phyloP scores from a whole-genome alignment of 2,888 invertebrate species.

The Tenthredo scrophulariae region DNA sequence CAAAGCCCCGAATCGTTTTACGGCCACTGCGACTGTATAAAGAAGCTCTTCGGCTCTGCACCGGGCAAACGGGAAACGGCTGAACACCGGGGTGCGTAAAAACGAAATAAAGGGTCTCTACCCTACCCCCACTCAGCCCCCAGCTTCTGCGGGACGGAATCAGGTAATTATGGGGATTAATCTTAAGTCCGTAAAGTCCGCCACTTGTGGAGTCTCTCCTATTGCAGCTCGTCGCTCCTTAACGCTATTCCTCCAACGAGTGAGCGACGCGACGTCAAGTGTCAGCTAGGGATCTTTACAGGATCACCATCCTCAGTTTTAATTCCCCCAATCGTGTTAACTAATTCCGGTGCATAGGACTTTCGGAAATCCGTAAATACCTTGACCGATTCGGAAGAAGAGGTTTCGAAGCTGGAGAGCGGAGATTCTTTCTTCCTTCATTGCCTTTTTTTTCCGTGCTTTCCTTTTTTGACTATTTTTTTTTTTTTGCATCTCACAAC shows the following conservation, averaged over 20 bases:
- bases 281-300: constrained; percentile 47
- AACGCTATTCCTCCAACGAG: not conserved
- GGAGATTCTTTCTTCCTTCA: not conserved
- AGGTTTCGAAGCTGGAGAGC: not conserved
- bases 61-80: constrained; percentile 1
- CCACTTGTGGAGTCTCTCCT: constrained; percentile 74
- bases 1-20: constrained; percentile 38
- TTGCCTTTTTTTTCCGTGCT: too few relatives aligned
- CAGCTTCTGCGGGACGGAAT: constrained; percentile 56
- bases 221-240: constrained; percentile 10
- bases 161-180: constrained; percentile 77
- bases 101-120: constrained; percentile 69
- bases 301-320: not conserved
- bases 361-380: not conserved
- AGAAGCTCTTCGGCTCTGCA: constrained; percentile 35
- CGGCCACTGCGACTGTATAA: constrained; percentile 38
- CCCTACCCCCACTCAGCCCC: constrained; percentile 55
- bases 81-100: constrained; percentile 59
- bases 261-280: constrained; percentile 14
- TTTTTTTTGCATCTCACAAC: not conserved
- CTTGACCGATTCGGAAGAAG: not conserved
- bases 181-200: constrained; percentile 77
- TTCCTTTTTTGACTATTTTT: not conserved
- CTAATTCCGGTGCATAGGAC: not conserved
- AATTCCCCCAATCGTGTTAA: not conserved